These are phyloP conservation scores for Loris lydekkerianus DNA, from an alignment of 2,797 vertebrate genomes.

Conservation along the genomic window DNA sequence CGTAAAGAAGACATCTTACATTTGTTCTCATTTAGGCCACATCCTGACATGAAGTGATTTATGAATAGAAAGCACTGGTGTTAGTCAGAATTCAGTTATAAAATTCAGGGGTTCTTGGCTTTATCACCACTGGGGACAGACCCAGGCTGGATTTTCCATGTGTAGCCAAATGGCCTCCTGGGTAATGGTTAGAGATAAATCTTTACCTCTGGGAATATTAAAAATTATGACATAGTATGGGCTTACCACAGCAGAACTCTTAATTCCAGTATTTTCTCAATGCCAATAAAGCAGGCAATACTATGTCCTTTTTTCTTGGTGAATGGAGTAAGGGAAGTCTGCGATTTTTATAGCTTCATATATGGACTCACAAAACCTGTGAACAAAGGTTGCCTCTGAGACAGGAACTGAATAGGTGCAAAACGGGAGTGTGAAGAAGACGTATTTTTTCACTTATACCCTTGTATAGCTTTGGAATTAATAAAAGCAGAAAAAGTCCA, in stretches of 20 bases:
- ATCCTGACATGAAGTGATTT: slow-evolving; percentile 55
- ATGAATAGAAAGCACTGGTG: slow-evolving; percentile 43
- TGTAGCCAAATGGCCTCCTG: neutral
- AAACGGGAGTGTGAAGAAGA: neutral
- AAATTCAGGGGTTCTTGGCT: slow-evolving; percentile 40
- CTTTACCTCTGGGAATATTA: neutral
- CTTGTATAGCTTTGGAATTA: slow-evolving; percentile 4
- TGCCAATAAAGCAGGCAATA: neutral
- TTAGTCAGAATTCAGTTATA: slow-evolving; percentile 63
- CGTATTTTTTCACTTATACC: neutral
- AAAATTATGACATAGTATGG: neutral
- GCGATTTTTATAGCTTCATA: slow-evolving; percentile 1
- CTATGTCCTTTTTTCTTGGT: neutral
- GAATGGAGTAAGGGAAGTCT: neutral
- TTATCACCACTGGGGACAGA: neutral
- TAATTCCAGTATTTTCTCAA: slow-evolving; percentile 7
- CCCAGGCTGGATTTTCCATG: neutral
- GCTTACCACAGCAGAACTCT: neutral
- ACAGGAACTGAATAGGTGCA: neutral
- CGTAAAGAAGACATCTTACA: neutral
- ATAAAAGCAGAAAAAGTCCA: neutral
- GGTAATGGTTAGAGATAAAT: neutral
- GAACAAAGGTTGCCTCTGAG: neutral
- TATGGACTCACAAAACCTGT: neutral
- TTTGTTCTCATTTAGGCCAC: slow-evolving; percentile 50